Conservation (phyloP, 2,888 invertebrate genomes). For the Morpho deidamia region DNA sequence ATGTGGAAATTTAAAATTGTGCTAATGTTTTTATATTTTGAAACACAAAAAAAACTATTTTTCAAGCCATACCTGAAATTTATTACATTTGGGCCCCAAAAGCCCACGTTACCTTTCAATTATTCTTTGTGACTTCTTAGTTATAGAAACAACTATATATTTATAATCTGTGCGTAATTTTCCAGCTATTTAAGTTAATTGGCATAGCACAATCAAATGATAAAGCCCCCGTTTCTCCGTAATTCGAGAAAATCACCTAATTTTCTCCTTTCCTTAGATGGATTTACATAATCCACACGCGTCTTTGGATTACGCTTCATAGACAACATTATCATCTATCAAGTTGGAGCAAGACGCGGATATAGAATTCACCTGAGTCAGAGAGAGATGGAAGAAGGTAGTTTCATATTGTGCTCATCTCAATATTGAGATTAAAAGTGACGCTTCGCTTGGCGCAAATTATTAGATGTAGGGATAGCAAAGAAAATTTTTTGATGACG, state of each 20-base stretch:
- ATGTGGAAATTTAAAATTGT: too few species aligned
- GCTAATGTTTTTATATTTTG: too few species aligned
- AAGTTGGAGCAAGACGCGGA: constrained; percentile 26
- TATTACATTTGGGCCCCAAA: too few species aligned
- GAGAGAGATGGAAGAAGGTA: constrained; percentile 40
- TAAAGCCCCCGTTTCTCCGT: too few species aligned
- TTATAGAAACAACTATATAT: too few species aligned
- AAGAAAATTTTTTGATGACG: constrained; percentile 27
- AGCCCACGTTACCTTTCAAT: too few species aligned
- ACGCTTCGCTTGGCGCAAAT: constrained; percentile 72
- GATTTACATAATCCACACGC: constrained; percentile 13
- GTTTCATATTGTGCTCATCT: constrained; percentile 73
- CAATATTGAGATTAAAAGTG: constrained; percentile 77
- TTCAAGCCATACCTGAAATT: too few species aligned
- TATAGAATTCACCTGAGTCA: constrained; percentile 21
- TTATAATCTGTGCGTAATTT: too few species aligned
- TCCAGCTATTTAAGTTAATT: too few species aligned
- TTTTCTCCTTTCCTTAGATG: constrained; percentile 8
- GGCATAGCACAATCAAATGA: too few species aligned
- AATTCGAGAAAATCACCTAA: neutral
- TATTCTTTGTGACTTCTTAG: too few species aligned
- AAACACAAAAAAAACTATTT: too few species aligned
- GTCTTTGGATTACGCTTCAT: constrained; percentile 8
- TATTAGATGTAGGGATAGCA: constrained; percentile 57
- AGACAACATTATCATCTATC: constrained; percentile 13